Evolutionary conservation across 1,140 invertebrate genomes (phyloP), one percentile per base, ranked within the genome.

Genomic region (Brachionus angularis): DNA sequence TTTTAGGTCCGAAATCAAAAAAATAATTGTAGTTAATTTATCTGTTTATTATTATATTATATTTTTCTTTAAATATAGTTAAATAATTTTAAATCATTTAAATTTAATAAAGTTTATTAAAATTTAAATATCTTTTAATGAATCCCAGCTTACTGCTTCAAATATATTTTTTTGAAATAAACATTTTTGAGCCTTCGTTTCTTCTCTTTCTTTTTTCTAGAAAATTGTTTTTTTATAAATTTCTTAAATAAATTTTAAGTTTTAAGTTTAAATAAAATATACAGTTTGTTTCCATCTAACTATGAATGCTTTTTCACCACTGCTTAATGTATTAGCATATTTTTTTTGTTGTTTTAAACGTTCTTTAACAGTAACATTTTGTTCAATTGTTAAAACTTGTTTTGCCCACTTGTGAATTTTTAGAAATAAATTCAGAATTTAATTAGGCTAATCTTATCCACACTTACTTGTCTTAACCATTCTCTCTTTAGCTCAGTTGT

Each of bases 401-500:
- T 95, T 84, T 0, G 95, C 95, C 94, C 94, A 98, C 86, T 67
- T 5, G 27, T 47, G 2, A 67, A 29, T 39, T 23, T 1, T 0
- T 39, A 42, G 5, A 36, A 42, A 12, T 29, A 12, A n/a, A n/a
- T 23, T 23, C 4, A 10, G 33, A 58, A 58, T 23, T 4, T 21
- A 23, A 39, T 39, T 34, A 12, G 23, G 4, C 16, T 8, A 46
- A 44, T 12, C 14, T 16, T 64, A 16, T 46, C 12, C 3, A 12
- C 10, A 52, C 29, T 31, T 12, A 67, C 62, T n/a, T 98, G 94
- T 82, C 95, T 83, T 83, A 97, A 93, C 92, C 93, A 98, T 80
- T 98, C 95, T 80, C 96, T 96, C 75, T 91, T 86, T 2, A 93
- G 95, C 80, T 95, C 91, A 1, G 91, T 93, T 74, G 98, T 96